Evolutionary conservation across 2,888 invertebrate genomes (phyloP).

Genomic region (Tachina lurida): DNA sequence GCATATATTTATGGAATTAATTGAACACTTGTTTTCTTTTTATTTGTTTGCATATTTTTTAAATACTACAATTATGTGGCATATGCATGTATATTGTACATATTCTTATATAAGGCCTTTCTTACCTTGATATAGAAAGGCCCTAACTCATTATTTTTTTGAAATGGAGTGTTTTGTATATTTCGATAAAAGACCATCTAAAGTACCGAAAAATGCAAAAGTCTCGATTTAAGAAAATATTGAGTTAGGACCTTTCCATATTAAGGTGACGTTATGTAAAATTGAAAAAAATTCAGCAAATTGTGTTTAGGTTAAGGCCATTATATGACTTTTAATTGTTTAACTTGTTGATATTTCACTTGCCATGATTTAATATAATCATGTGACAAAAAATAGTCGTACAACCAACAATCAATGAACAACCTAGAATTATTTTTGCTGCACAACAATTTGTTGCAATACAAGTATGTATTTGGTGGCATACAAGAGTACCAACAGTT

Average conservation of each 20-base stretch:
- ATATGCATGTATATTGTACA: too few relatives aligned
- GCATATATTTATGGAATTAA: too few relatives aligned
- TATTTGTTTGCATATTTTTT: too few relatives aligned
- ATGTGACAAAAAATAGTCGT: conserved; percentile 51
- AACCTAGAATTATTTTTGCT: conserved; percentile 35
- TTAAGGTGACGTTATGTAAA: not conserved
- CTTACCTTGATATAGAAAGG: too few relatives aligned
- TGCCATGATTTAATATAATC: conserved; percentile 7
- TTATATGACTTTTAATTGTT: conserved; percentile 56
- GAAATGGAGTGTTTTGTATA: too few relatives aligned
- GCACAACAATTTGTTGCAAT: conserved; percentile 39
- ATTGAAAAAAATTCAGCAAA: not conserved
- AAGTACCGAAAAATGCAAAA: too few relatives aligned
- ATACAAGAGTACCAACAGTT: not conserved
- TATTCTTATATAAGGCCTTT: too few relatives aligned
- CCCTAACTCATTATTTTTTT: too few relatives aligned
- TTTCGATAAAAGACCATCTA: too few relatives aligned
- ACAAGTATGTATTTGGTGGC: conserved; percentile 7
- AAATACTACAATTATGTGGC: too few relatives aligned
- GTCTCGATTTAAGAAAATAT: too few relatives aligned
- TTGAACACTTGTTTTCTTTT: too few relatives aligned
- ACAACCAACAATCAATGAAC: not conserved
- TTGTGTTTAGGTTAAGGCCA: conserved; percentile 40
- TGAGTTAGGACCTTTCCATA: not conserved
- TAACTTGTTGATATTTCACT: conserved; percentile 47